A percentile compares a stretch with the other conserved stretches of the same genome.
Evolutionary conservation across 37 sponge, comb jelly and placozoan species (phyloP).

Genomic region (Oopsacas minuta): DNA sequence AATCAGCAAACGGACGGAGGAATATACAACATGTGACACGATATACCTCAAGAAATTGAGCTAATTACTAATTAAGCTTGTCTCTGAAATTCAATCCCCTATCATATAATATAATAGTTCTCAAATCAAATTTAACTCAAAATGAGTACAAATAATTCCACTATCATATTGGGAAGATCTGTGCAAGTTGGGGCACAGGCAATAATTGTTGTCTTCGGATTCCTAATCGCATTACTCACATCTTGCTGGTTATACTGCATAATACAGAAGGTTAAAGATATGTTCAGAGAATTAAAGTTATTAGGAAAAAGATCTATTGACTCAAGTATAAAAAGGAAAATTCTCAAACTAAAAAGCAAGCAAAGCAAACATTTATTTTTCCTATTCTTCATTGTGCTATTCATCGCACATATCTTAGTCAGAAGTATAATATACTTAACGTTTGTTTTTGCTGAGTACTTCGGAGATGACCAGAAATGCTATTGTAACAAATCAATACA

Average conservation of each 20-base stretch:
- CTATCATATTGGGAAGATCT: neutral
- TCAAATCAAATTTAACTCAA: no score
- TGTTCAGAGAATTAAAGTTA: neutral
- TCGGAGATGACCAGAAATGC: neutral
- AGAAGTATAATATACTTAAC: neutral
- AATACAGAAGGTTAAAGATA: neutral
- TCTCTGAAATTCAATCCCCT: no score
- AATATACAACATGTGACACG: no score
- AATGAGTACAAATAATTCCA: neutral
- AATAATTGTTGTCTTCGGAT: neutral
- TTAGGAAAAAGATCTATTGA: neutral
- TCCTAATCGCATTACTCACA: neutral
- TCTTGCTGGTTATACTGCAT: neutral
- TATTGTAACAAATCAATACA: neutral
- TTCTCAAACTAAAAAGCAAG: neutral
- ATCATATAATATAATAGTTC: no score
- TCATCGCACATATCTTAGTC: neutral
- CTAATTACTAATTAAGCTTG: no score
- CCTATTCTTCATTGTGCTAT: neutral
- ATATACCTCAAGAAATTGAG: no score
- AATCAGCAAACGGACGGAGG: no score
- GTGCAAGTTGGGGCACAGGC: neutral
- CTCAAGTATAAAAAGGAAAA: neutral
- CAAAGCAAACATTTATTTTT: slow-evolving; percentile 5
- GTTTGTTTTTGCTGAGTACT: neutral